These are phyloP conservation scores for Acridotheres tristis DNA, from an alignment of 2,797 vertebrate genomes.

Conservation along the genomic window DNA sequence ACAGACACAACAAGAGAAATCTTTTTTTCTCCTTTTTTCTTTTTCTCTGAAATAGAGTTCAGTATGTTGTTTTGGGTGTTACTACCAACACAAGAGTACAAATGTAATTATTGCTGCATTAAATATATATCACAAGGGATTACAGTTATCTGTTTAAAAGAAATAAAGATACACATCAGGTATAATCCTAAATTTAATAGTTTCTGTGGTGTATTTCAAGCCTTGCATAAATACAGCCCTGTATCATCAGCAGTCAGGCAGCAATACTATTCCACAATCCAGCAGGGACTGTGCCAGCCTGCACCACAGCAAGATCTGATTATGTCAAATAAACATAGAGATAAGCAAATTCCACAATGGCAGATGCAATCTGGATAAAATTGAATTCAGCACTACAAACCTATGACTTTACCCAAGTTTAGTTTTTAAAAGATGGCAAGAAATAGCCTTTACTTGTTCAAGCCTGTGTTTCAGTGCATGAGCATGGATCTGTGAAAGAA, in stretches of 20 bases:
- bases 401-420: background rate
- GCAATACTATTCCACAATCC: background rate
- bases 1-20: background rate
- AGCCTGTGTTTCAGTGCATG: background rate
- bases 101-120: background rate
- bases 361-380: slow-evolving; percentile 30
- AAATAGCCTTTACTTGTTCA: background rate
- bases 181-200: background rate
- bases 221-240: background rate
- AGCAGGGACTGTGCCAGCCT: background rate
- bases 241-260: background rate
- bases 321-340: background rate
- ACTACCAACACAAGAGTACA: background rate
- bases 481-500: background rate
- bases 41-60: background rate
- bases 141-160: background rate
- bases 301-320: background rate
- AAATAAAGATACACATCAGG: background rate
- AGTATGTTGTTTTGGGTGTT: background rate
- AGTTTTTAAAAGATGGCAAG: background rate
- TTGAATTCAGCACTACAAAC: slow-evolving; percentile 17
- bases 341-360: slow-evolving; percentile 26
- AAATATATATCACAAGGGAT: background rate
- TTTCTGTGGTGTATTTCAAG: background rate
- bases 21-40: accelerated